A percentile compares a stretch with the other conserved stretches of the same genome.
Evolutionary conservation across 2,888 invertebrate species (phyloP).

Genomic region (Pandemis heparana): DNA sequence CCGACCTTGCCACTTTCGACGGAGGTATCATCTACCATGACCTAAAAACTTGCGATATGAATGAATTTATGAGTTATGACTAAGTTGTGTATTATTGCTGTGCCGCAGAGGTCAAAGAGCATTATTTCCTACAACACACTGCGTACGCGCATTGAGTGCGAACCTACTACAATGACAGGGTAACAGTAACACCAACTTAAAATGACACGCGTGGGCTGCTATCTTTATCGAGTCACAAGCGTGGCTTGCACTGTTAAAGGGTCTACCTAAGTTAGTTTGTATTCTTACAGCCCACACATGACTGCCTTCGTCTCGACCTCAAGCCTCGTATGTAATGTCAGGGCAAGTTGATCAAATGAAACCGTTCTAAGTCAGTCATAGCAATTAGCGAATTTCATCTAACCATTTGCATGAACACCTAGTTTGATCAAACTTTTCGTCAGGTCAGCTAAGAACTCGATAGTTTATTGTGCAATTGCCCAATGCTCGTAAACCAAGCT

Average conservation of each 20-base stretch:
- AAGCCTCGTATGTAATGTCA: conserved; percentile 71
- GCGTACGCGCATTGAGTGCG: conserved; percentile 4
- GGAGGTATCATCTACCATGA: conserved; percentile 47
- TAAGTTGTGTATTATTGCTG: conserved; percentile 37
- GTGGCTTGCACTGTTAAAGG: conserved; percentile 7
- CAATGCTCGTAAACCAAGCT: not conserved
- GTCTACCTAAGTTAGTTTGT: conserved; percentile 22
- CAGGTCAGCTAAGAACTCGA: conserved; percentile 1
- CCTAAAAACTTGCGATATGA: conserved; percentile 45
- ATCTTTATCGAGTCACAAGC: not conserved
- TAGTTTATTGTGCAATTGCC: conserved; percentile 2
- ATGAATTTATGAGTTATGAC: conserved; percentile 40
- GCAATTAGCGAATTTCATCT: conserved; percentile 56
- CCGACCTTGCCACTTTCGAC: conserved; percentile 38
- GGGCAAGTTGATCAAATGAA: conserved; percentile 62
- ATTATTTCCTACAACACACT: conserved; percentile 42
- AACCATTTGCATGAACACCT: conserved; percentile 44
- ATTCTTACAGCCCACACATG: conserved; percentile 55
- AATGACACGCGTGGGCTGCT: conserved; percentile 17
- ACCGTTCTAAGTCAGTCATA: conserved; percentile 51
- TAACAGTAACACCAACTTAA: conserved; percentile 23
- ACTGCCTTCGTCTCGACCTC: conserved; percentile 73
- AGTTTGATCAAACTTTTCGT: conserved; percentile 3
- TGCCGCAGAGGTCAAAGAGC: conserved; percentile 46
- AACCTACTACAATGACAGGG: not conserved